Conservation (phyloP, 2,888 invertebrate genomes). For the Netelia melanura region DNA sequence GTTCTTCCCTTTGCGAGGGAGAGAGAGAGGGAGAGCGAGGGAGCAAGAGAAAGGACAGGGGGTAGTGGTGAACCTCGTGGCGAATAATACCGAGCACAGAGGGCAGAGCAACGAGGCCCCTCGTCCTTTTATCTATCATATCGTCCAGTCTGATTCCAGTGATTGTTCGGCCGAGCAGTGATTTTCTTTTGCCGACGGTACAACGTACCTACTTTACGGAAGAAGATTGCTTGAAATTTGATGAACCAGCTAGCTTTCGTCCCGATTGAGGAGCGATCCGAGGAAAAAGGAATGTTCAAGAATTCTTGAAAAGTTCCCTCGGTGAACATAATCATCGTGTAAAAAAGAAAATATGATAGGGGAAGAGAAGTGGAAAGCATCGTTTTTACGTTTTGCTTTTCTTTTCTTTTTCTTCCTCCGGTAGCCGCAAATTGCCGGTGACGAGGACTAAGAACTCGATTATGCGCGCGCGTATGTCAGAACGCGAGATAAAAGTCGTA, state of each 20-base stretch:
- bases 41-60: no score
- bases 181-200: constrained; percentile 44
- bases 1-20: background rate
- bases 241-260: constrained; percentile 21
- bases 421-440: constrained; percentile 26
- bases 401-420: constrained; percentile 18
- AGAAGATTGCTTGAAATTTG: constrained; percentile 53
- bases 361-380: constrained; percentile 4
- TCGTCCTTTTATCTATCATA: constrained; percentile 21
- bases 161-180: constrained; percentile 52
- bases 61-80: background rate
- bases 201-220: constrained; percentile 37
- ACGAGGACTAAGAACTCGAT: constrained; percentile 19
- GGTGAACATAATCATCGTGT: constrained; percentile 6
- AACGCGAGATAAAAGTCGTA: constrained; percentile 25
- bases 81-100: background rate
- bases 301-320: constrained; percentile 1
- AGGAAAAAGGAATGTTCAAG: constrained; percentile 17
- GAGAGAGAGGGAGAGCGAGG: background rate
- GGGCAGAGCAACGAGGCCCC: constrained; percentile 29
- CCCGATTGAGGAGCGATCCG: constrained; percentile 7
- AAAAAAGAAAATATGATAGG: background rate
- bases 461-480: constrained; percentile 26
- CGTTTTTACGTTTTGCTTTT: background rate
- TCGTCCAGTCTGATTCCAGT: constrained; percentile 55